Evolutionary conservation across 2,113 vertebrate species (phyloP), one percentile per base, ranked within the genome.

Genomic region (Psephotus haematonotus): DNA sequence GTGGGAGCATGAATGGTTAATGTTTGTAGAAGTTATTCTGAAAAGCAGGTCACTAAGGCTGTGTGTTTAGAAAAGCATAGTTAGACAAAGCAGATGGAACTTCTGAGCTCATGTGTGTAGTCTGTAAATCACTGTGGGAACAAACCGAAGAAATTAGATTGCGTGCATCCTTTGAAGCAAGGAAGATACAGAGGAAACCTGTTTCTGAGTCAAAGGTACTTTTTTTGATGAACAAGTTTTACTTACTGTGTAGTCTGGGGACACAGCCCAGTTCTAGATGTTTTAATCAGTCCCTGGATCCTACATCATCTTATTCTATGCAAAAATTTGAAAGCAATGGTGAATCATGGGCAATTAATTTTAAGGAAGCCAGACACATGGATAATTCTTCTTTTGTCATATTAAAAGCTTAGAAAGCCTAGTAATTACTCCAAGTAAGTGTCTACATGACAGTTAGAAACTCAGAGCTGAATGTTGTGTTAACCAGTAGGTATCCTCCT

Each of bases 391-490:
- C 33, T 20, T 83, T 57, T 93, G 50, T 88, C 62, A 49, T 47
- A 68, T 83, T 86, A 82, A 84, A 90, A 90, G 19, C 18, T 39
- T 67, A 92, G 44, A 86, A 86, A 95, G 19, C 70, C 19, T 71
- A 65, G 57, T 92, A 78, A 92, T 94, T 90, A 62, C n/a, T 91
- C 86, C 12, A 86, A 95, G 37, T 92, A 69, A 93, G 11, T 92
- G 75, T 92, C 84, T 82, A 74, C 60, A 41, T 81, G 71, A 72
- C 60, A 91, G 39, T 63, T 82, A 88, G 75, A 96, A 90, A 87
- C 86, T 92, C 88, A 88, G 74, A 96, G 59, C 74, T 87, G 90
- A 85, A 90, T 85, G 43, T 44, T 70, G n/a, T 79, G 77, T 96
- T 84, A 86, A 82, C 46, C 83, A 83, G 62, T 50, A 92, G 72